These are phyloP conservation scores for Chaetops frenatus DNA, from an alignment of 2,113 vertebrate genomes.

Conservation along the genomic window DNA sequence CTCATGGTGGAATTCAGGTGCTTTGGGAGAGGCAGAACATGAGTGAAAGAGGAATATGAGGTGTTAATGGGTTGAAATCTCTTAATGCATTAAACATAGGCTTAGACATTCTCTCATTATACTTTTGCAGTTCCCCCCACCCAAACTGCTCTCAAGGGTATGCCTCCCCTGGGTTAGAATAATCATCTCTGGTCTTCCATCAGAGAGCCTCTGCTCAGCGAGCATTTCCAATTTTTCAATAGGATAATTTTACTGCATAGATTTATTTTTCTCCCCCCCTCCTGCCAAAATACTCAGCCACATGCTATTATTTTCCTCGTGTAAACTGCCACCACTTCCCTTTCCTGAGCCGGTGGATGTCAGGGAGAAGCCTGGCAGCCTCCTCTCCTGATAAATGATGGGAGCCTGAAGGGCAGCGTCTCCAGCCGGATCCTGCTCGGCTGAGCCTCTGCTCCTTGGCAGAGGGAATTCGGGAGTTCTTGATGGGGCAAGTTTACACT, in stretches of 20 bases:
- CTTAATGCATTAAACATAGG: not conserved
- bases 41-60: not conserved
- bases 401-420: conserved; percentile 1
- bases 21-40: not conserved
- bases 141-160: not conserved
- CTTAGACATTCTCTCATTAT: not conserved
- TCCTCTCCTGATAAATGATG: conserved; percentile 27
- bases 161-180: not conserved
- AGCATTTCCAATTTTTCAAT: conserved; percentile 51
- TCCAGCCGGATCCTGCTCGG: not conserved
- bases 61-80: conserved; percentile 24
- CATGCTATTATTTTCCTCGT: conserved; percentile 38
- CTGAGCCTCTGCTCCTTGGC: not conserved
- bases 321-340: not conserved
- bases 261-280: not conserved
- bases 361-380: not conserved
- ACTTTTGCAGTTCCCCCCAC: conserved; percentile 2
- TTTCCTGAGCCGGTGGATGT: not conserved
- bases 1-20: not conserved
- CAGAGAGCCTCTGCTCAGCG: conserved; percentile 8
- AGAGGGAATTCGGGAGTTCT: not conserved
- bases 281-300: conserved; percentile 6
- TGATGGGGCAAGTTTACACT: not conserved
- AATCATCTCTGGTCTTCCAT: conserved; percentile 27
- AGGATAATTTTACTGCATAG: conserved; percentile 15